Base-by-base conservation (phyloP, 2,888 invertebrate species). In the Magallana nippona region DNA sequence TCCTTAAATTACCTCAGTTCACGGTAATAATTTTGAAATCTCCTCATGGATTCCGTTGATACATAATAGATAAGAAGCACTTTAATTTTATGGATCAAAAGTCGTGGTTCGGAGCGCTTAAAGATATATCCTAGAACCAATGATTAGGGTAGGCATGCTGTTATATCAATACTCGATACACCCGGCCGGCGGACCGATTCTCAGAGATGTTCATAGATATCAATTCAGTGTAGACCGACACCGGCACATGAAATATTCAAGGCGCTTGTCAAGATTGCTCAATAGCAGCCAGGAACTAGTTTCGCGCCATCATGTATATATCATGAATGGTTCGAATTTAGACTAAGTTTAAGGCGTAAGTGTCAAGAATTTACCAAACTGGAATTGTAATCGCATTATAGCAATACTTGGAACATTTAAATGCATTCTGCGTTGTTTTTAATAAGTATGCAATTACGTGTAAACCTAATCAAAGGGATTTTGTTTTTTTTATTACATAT, bases 1-100 rank as follows among this genome's bases (percentile, higher is more conserved):
- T 44, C 44, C 0, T 44, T 44, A 44, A 8, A 44, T 44, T 44
- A 44, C 44, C 44, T 44, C 44, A 8, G 44, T 44, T 44, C 44
- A 44, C 44, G 44, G 44, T 8, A 44, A 44, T 44, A 60, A 60
- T 60, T 60, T 60, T 60, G 19, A 60, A 60, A 60, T 60, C 10
- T 60, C 19, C 17, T 60, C 10, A n/a, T 17, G 10, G 60, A n/a
- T 60, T 60, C 1, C 60, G 60, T 60, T n/a, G 60, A 60, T 60
- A 15, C 71, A 71, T 71, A 71, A 71, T 71, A 71, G 27, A 71
- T 71, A 71, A 27, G 15, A 27, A 13, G 71, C 71, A 71, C 71
- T 71, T 71, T 71, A 71, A 71, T 71, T 71, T 27, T 22, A 71
- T 32, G 32, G 71, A 19, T 13, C 13, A 27, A 44, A 44, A 44